Percentiles rank a stretch among this genome's conserved stretches.
Conservation (phyloP, 2,888 invertebrate species). For the Fabriciana adippe region DNA sequence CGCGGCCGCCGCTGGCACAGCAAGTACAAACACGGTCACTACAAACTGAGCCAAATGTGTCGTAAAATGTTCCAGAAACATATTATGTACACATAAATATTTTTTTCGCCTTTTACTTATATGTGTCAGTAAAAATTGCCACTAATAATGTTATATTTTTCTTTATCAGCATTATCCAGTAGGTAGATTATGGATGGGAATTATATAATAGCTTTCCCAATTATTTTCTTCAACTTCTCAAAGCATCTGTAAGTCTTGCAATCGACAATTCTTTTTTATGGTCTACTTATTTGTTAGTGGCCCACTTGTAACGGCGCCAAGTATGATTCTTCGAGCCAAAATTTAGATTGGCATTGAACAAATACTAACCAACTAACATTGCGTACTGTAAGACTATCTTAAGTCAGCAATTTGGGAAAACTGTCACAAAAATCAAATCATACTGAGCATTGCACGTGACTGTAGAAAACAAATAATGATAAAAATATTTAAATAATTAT, state of each 20-base stretch:
- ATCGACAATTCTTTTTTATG: constrained; percentile 61
- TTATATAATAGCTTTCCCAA: background rate
- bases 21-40: too few relatives aligned
- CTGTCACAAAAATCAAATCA: constrained; percentile 10
- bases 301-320: constrained; percentile 70
- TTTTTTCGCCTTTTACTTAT: too few relatives aligned
- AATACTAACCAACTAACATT: constrained; percentile 30
- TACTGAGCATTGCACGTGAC: background rate
- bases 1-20: too few relatives aligned
- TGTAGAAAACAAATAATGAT: background rate
- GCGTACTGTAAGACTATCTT: constrained; percentile 23
- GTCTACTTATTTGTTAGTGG: constrained; percentile 60
- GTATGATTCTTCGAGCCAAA: constrained; percentile 50
- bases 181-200: too few relatives aligned
- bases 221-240: constrained; percentile 1
- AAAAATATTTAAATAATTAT: background rate
- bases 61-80: too few relatives aligned
- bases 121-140: too few relatives aligned
- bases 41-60: too few relatives aligned
- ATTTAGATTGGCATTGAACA: constrained; percentile 50
- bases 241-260: constrained; percentile 47
- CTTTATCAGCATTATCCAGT: too few relatives aligned
- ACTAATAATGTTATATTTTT: too few relatives aligned
- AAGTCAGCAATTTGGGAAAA: constrained; percentile 24
- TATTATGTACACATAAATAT: too few relatives aligned